phyloP scores from a whole-genome alignment of 1,140 invertebrate species.

The Tetramorium alpestre region DNA sequence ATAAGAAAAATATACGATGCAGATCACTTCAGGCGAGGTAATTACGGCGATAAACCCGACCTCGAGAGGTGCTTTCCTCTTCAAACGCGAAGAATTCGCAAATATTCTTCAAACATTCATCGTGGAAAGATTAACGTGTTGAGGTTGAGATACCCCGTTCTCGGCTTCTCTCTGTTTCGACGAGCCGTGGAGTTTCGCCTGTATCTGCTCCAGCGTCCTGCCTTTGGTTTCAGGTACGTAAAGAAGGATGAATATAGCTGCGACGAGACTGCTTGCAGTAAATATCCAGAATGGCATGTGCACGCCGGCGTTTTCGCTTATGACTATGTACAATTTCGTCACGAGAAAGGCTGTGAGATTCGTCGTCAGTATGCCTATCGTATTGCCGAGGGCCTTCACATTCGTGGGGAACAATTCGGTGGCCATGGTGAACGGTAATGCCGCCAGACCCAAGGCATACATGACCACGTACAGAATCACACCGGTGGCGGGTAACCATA shows the following conservation, averaged over 20 bases:
- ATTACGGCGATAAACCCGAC: not conserved
- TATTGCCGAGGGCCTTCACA: slow-evolving; percentile 89
- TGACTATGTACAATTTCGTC: slow-evolving; percentile 89
- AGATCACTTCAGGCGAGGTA: not conserved
- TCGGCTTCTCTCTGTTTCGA: not conserved
- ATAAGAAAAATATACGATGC: not conserved
- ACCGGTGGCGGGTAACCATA: slow-evolving; percentile 87
- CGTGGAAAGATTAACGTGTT: not conserved
- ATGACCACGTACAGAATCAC: slow-evolving; percentile 88
- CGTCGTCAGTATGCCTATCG: slow-evolving; percentile 88
- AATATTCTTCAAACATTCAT: not conserved
- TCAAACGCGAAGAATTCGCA: not conserved
- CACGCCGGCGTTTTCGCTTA: slow-evolving; percentile 87
- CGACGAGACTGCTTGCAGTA: slow-evolving; percentile 87
- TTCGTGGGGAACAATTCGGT: slow-evolving; percentile 91
- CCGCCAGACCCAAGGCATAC: slow-evolving; percentile 88
- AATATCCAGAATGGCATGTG: slow-evolving; percentile 92
- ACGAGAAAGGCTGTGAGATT: slow-evolving; percentile 87
- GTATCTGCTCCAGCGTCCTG: slow-evolving; percentile 89
- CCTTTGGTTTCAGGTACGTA: slow-evolving; percentile 92
- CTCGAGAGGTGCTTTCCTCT: not conserved
- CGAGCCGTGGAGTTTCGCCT: slow-evolving; percentile 72
- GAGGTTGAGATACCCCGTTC: not conserved
- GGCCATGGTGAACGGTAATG: slow-evolving; percentile 90
- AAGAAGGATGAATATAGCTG: slow-evolving; percentile 88